Conservation (phyloP, 2,797 vertebrate species). For the Enoplosus armatus region DNA sequence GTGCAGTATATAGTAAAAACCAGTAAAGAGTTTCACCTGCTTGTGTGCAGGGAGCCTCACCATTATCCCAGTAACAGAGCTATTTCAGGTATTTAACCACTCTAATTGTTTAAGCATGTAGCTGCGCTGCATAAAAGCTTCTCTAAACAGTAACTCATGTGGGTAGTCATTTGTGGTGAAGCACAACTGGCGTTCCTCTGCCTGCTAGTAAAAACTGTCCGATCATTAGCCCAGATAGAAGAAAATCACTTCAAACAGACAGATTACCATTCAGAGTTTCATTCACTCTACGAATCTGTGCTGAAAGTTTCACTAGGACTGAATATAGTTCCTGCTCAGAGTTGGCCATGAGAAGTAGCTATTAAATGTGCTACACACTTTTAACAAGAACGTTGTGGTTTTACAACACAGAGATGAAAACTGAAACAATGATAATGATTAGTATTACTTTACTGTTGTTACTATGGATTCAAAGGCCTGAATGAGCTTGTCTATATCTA, state of each 20-base stretch:
- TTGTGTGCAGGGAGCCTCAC: slow-evolving; percentile 31
- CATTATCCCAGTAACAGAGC: slow-evolving; percentile 50
- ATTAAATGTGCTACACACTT: slow-evolving; percentile 13
- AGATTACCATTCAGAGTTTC: not conserved
- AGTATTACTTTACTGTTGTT: slow-evolving; percentile 22
- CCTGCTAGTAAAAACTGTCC: slow-evolving; percentile 60
- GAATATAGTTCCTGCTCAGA: not conserved
- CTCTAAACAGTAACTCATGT: slow-evolving; percentile 79
- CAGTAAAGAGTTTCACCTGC: slow-evolving; percentile 68
- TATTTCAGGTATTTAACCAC: slow-evolving; percentile 78
- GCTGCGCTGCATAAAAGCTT: slow-evolving; percentile 60
- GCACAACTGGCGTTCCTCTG: slow-evolving; percentile 64
- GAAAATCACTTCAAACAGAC: slow-evolving; percentile 43
- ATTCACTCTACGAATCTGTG: not conserved
- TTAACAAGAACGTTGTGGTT: slow-evolving; percentile 31
- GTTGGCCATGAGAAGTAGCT: slow-evolving; percentile 9
- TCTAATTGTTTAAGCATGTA: slow-evolving; percentile 82
- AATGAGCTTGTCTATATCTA: not conserved
- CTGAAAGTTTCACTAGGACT: not conserved
- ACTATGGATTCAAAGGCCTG: slow-evolving; percentile 3
- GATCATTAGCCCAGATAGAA: slow-evolving; percentile 44
- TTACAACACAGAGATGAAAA: slow-evolving; percentile 24
- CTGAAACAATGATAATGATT: slow-evolving; percentile 20
- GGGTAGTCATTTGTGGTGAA: slow-evolving; percentile 62
- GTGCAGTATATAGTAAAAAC: not conserved